These are phyloP conservation scores for Chinchilla lanigera DNA, from an alignment of 2,113 vertebrate genomes.

Conservation along the genomic window DNA sequence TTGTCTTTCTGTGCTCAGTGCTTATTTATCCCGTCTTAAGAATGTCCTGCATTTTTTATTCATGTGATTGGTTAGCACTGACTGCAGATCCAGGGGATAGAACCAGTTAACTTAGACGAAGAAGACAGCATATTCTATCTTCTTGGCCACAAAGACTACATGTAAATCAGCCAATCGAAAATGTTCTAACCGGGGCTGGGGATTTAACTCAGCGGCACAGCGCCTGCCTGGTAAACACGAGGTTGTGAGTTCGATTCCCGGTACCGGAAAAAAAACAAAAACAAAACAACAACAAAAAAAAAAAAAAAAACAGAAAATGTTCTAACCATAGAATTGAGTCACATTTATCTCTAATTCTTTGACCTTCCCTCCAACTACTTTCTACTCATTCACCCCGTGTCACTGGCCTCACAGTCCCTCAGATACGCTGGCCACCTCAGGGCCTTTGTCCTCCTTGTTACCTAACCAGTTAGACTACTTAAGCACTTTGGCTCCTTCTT, in stretches of 20 bases:
- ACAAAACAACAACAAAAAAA: too few relatives aligned
- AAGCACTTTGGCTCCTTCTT: not conserved
- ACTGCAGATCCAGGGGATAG: not conserved
- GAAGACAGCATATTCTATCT: not conserved
- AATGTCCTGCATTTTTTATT: not conserved
- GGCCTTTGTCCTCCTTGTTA: not conserved
- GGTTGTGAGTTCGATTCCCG: too few relatives aligned
- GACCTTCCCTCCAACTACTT: too few relatives aligned
- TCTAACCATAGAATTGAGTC: not conserved
- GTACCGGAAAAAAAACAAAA: too few relatives aligned
- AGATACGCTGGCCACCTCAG: rapidly evolving
- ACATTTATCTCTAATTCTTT: not conserved
- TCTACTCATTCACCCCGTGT: not conserved
- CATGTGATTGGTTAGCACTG: not conserved
- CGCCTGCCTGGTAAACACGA: too few relatives aligned
- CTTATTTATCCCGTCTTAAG: not conserved
- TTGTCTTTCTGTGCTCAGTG: not conserved
- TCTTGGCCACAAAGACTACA: not conserved
- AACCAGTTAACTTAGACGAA: not conserved
- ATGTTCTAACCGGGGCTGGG: too few relatives aligned
- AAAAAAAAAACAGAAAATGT: too few relatives aligned
- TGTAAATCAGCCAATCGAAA: not conserved
- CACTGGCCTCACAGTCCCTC: not conserved
- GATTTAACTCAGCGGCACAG: too few relatives aligned
- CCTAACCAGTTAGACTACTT: too few relatives aligned